phyloP scores from a whole-genome alignment of 2,113 vertebrate genomes.

The Bostrychus sinensis region DNA sequence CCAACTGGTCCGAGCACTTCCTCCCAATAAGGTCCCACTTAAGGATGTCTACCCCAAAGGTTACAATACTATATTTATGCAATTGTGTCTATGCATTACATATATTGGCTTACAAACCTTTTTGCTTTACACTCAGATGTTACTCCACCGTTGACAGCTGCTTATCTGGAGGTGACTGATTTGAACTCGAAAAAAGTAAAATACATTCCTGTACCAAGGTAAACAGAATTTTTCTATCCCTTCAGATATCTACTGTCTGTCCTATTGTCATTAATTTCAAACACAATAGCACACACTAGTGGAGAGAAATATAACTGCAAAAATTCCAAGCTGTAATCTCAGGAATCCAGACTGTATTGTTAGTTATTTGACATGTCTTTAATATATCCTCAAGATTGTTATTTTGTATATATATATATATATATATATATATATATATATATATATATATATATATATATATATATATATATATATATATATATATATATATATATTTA shows the following conservation, averaged over 20 bases:
- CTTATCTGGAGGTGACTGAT: conserved; percentile 94
- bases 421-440: no score
- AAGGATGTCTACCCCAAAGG: conserved; percentile 93
- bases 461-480: no score
- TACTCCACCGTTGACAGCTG: conserved; percentile 86
- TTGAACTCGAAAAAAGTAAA: conserved; percentile 93
- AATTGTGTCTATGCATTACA: not conserved
- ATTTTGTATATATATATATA: no score
- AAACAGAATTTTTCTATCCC: conserved; percentile 47
- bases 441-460: no score
- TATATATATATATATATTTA: no score
- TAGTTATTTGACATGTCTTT: no score
- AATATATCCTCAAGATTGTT: no score
- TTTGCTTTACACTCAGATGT: conserved; percentile 80
- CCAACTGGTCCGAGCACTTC: conserved; percentile 89
- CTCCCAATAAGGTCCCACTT: conserved; percentile 87
- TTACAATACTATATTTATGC: conserved; percentile 66
- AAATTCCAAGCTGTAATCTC: not conserved
- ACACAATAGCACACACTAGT: conserved; percentile 34
- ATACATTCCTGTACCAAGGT: conserved; percentile 94
- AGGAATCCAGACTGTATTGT: not conserved
- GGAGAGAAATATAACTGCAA: conserved; percentile 10
- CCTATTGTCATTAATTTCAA: not conserved
- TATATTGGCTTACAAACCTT: not conserved
- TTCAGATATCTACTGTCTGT: not conserved